These are phyloP conservation scores for Lathronympha strigana DNA, from an alignment of 2,888 invertebrate genomes.

Conservation along the genomic window DNA sequence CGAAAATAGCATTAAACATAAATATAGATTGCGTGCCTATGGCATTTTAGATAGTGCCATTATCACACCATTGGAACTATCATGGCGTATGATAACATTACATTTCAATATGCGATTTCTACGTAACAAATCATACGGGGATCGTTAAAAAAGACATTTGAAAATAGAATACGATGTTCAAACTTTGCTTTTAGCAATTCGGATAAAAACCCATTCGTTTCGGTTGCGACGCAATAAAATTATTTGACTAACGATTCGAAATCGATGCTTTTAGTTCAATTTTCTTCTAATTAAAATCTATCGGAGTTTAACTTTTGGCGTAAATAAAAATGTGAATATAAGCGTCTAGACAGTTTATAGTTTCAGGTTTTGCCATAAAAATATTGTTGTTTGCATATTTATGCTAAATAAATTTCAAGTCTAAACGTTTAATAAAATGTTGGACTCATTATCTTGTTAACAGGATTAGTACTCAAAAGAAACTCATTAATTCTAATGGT, in stretches of 20 bases:
- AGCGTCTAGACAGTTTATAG: constrained; percentile 44
- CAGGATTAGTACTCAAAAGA: too few relatives aligned
- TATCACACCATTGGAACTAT: background rate
- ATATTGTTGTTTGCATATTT: background rate
- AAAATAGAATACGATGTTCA: constrained; percentile 66
- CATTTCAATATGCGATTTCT: constrained; percentile 13
- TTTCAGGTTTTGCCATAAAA: constrained; percentile 9
- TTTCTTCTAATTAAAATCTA: constrained; percentile 66
- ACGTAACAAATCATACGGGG: constrained; percentile 31
- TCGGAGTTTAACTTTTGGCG: constrained; percentile 50
- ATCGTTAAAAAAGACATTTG: constrained; percentile 60
- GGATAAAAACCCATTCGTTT: constrained; percentile 66
- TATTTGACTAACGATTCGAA: constrained; percentile 50
- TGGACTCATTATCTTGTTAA: too few relatives aligned
- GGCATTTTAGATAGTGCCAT: background rate
- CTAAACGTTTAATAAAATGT: too few relatives aligned
- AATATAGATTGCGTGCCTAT: background rate
- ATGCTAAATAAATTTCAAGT: background rate
- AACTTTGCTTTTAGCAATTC: constrained; percentile 74
- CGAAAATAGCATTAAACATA: constrained; percentile 7
- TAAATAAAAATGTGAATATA: constrained; percentile 49
- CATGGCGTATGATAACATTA: background rate
- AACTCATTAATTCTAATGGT: too few relatives aligned
- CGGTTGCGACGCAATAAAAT: constrained; percentile 65
- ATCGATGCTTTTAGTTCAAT: constrained; percentile 65